phyloP scores from a whole-genome alignment of 2,797 vertebrate species.

The Spinus pinus region DNA sequence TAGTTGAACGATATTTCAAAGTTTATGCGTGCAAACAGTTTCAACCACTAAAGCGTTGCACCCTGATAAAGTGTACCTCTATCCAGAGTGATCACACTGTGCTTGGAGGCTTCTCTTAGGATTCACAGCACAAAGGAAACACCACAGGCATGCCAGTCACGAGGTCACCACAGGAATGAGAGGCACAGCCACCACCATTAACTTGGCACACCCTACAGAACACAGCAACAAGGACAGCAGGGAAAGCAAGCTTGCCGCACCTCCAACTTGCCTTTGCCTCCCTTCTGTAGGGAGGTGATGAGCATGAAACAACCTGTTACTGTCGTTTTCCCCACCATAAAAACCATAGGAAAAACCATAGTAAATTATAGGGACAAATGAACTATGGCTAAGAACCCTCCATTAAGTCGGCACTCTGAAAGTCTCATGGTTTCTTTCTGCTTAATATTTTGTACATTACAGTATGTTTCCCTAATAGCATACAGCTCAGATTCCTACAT shows the following conservation, averaged over 20 bases:
- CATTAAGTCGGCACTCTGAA: neutral
- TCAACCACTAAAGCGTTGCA: fast-evolving
- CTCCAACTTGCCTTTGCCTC: neutral
- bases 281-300: fast-evolving
- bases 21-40: neutral
- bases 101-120: neutral
- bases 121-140: neutral
- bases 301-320: neutral
- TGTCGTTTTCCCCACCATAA: neutral
- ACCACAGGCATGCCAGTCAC: neutral
- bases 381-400: neutral
- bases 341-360: neutral
- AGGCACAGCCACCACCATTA: neutral
- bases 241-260: neutral
- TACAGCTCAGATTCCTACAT: neutral
- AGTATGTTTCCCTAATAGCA: neutral
- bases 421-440: neutral
- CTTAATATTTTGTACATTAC: neutral
- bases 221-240: neutral
- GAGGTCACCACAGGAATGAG: neutral
- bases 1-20: neutral
- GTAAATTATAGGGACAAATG: neutral
- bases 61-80: neutral
- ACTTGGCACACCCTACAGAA: fast-evolving
- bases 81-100: neutral